A percentile compares a stretch with the other conserved stretches of the same genome.
Conservation (phyloP, 2,797 vertebrate genomes). For the Dendrocincla tyrannina region DNA sequence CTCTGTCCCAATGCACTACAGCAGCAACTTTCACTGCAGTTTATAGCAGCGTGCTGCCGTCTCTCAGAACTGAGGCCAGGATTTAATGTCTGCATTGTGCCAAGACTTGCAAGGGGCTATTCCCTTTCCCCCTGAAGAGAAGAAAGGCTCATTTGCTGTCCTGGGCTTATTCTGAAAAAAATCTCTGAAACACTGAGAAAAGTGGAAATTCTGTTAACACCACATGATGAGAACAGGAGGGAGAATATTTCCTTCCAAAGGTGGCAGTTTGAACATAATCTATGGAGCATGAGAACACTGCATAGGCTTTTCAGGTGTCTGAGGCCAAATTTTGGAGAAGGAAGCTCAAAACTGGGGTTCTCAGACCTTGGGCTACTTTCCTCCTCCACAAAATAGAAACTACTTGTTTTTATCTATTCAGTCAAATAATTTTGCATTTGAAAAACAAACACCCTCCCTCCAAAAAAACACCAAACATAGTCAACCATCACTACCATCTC, state of each 20-base stretch:
- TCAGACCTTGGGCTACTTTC: not conserved
- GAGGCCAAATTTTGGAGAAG: not conserved
- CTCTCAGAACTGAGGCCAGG: not conserved
- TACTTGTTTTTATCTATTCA: not conserved
- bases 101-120: not conserved
- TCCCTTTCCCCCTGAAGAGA: not conserved
- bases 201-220: not conserved
- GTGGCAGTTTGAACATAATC: not conserved
- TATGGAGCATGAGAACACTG: not conserved
- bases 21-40: not conserved
- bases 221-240: not conserved
- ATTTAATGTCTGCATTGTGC: not conserved
- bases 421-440: not conserved
- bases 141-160: not conserved
- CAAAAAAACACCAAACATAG: not conserved
- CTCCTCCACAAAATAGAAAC: not conserved
- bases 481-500: not conserved
- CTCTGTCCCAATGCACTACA: not conserved
- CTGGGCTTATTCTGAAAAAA: not conserved
- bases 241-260: not conserved
- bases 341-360: not conserved
- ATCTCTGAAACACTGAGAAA: not conserved
- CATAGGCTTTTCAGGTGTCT: not conserved
- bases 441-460: not conserved
- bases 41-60: not conserved